A percentile compares a stretch with the other conserved stretches of the same genome.
These are phyloP conservation scores for Yponomeuta plumbellus DNA, from an alignment of 2,888 invertebrate genomes.

Conservation along the genomic window DNA sequence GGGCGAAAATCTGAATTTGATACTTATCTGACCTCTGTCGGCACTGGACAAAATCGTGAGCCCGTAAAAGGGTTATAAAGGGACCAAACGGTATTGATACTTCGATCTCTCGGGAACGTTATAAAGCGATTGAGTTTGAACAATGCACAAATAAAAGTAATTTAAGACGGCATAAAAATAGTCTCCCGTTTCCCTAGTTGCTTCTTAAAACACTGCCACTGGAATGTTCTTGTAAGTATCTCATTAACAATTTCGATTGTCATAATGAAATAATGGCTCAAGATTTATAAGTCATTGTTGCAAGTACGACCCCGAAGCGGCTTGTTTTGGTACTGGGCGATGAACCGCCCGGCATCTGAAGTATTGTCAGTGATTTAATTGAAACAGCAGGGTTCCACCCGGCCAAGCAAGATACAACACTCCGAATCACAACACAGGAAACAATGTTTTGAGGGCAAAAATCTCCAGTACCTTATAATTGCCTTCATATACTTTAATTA, in stretches of 20 bases:
- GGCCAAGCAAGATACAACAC: slow-evolving; percentile 40
- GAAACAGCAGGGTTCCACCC: slow-evolving; percentile 68
- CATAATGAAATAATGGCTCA: slow-evolving; percentile 8
- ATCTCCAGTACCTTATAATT: slow-evolving; percentile 64
- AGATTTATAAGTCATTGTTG: background rate
- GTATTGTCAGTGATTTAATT: slow-evolving; percentile 75
- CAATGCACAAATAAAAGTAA: background rate
- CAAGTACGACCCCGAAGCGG: slow-evolving; percentile 12
- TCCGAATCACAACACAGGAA: slow-evolving; percentile 49
- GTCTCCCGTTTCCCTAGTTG: background rate
- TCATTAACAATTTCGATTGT: background rate
- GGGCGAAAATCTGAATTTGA: slow-evolving; percentile 68
- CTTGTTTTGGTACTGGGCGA: slow-evolving; percentile 21
- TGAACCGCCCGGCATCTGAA: slow-evolving; percentile 61
- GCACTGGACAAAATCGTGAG: slow-evolving; percentile 62
- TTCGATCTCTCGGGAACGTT: slow-evolving; percentile 19
- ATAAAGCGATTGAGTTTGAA: background rate
- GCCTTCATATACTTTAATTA: slow-evolving; percentile 66
- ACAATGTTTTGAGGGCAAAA: slow-evolving; percentile 70
- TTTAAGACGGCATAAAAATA: background rate
- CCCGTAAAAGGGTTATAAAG: slow-evolving; percentile 52
- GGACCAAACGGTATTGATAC: slow-evolving; percentile 39
- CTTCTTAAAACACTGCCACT: background rate
- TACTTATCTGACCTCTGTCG: slow-evolving; percentile 63
- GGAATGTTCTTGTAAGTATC: background rate